These are phyloP conservation scores for Hyposoter dolosus DNA, from an alignment of 2,888 invertebrate genomes.

Conservation along the genomic window DNA sequence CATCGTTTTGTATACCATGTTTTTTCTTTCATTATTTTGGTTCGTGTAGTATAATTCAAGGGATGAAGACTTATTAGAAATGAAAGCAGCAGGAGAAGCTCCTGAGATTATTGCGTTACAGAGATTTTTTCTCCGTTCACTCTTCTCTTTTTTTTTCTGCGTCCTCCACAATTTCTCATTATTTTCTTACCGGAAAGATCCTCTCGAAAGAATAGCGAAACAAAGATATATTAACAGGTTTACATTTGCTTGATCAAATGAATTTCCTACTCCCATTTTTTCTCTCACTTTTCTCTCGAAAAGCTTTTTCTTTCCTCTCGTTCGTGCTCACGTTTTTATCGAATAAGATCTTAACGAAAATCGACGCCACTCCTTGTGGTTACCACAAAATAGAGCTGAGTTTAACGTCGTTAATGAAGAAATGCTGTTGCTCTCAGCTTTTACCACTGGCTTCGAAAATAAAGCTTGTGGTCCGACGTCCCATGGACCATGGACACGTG, in stretches of 20 bases:
- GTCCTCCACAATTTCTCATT: conserved; percentile 25
- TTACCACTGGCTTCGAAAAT: conserved; percentile 4
- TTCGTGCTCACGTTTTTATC: conserved; percentile 29
- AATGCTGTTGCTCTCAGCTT: conserved; percentile 28
- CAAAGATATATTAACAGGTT: not conserved
- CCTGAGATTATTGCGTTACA: conserved; percentile 36
- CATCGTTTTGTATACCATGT: not conserved
- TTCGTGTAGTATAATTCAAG: conserved; percentile 36
- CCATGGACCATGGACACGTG: not conserved
- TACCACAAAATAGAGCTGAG: conserved; percentile 29
- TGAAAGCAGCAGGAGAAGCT: conserved; percentile 11
- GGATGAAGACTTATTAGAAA: conserved; percentile 60
- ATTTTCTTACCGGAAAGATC: conserved; percentile 23
- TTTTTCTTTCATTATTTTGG: conserved; percentile 41
- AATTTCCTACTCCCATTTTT: conserved; percentile 18
- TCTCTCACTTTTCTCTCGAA: not conserved
- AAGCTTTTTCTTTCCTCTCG: not conserved
- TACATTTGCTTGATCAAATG: conserved; percentile 9
- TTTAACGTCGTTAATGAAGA: conserved; percentile 59
- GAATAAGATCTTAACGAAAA: conserved; percentile 45
- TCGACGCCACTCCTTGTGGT: conserved; percentile 49
- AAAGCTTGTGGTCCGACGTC: not conserved
- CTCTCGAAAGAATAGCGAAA: conserved; percentile 28
- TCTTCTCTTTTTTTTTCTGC: not conserved
- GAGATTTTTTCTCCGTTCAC: not conserved